Base-by-base conservation (phyloP, 2,888 invertebrate genomes). In the Hirtodrosophila histrioides region DNA sequence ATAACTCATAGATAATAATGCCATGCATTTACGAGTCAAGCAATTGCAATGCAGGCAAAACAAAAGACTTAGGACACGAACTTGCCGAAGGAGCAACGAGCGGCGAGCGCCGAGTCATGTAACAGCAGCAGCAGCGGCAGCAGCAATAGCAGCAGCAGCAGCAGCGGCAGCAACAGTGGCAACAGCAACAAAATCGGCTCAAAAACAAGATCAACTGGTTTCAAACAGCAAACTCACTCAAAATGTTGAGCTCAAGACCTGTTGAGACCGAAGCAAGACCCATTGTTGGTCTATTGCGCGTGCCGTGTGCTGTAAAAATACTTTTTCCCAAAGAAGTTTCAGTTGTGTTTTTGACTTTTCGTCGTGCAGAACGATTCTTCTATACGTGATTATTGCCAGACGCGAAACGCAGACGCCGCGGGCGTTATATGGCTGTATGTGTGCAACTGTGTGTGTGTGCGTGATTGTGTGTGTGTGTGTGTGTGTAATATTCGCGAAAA, bases 291-390 rank as follows among this genome's bases (percentile, higher is more conserved):
- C 82, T 83, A 83, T 88, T 83, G 83, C 88, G 83, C 88, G 88
- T 78, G 84, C 88, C 86, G 79, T 44, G 79, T 60, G 77, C 79
- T 85, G 81, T 87, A 85, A 81, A 78, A 85, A 88, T 81, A 88
- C 75, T 88, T 85, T 86, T 88, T 78, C 86, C 79, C 86, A 73
- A 83, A 86, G 82, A 86, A 86, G 88, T 76, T 75, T 88, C 89
- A 89, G 90, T 89, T 89, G 84, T 79, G 86, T 85, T 90, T 89
- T 88, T 85, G 87, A 87, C 86, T 89, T 79, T 78, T 78, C 79
- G 79, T 74, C 79, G 86, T 81, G 81, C 75, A 89, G 90, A 90
- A 90, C 89, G 78, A 85, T 90, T 89, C 87, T 88, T 57, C 74
- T 49, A 29, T 35, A 45, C 76, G 77, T 51, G 73, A 66, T 66